Evolutionary conservation across 2,797 vertebrate genomes (phyloP), one percentile per base, ranked within the genome.

Genomic region (Melanotaenia maccullochi): DNA sequence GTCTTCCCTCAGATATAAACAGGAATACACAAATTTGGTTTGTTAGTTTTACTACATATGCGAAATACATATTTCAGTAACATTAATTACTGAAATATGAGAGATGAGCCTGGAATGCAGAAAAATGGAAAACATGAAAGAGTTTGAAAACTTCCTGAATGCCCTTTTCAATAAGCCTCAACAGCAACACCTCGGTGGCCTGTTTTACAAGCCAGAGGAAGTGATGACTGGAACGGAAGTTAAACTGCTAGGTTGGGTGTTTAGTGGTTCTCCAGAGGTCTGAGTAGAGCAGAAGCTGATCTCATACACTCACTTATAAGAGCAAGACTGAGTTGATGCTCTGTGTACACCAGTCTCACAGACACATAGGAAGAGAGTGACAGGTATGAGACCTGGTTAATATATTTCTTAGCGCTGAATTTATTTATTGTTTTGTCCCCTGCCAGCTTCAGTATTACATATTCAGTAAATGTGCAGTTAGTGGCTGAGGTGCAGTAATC

Each of bases 201-300:
- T 51, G 49, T 24, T 51, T 51, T 51, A 24, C n/a, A 22, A 8
- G 22, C 49, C 13, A 22, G 24, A 25, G 51, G 12, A 52, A 59
- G 74, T 40, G 58, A 69, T 59, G 30, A 49, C 25, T 30, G 18
- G 22, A 59, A 65, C 58, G 56, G 64, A 64, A 54, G 61, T 56
- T 38, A 64, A 57, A 51, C 38, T 64, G 54, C 40, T 0, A 55
- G 0, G 51, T 16, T 18, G 11, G 22, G 61, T 63, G 22, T 25
- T 61, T 71, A 9, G 56, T 59, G 68, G 54, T 51, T 68, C 65
- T 76, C 60, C 56, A 44, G 70, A 54, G 75, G 49, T 76, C 65
- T 40, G 60, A 68, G 47, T 14, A 13, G 36, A 57, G 56, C 36
- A 24, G 32, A 6, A 8, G 28, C 60, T n/a, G 24, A 52, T 24